Conservation (phyloP, 2,888 invertebrate species). For the Noctuana brunneofusca region DNA sequence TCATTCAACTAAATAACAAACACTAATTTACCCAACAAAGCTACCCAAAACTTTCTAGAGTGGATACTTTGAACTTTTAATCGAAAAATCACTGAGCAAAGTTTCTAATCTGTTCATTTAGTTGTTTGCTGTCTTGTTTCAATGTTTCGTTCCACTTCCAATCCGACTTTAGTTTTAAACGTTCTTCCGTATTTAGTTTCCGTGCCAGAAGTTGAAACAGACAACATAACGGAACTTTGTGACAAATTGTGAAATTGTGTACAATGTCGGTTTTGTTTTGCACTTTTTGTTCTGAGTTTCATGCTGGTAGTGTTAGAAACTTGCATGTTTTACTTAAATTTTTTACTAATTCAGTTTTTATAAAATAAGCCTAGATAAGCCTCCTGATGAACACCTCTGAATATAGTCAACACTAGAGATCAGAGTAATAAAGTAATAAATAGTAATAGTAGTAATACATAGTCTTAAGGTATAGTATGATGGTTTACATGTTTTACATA, state of each 20-base stretch:
- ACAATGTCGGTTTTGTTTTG: not conserved
- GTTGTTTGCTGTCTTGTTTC: constrained; percentile 2
- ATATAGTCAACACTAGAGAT: too few species aligned
- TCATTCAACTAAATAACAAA: not conserved
- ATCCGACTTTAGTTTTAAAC: not conserved
- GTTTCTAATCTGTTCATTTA: constrained; percentile 5
- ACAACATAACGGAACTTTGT: constrained; percentile 3
- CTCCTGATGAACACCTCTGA: too few species aligned
- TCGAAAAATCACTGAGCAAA: not conserved
- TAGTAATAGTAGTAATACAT: too few species aligned
- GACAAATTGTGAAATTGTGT: constrained; percentile 1
- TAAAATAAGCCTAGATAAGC: too few species aligned
- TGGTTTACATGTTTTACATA: too few species aligned
- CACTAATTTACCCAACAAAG: not conserved
- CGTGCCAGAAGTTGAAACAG: not conserved
- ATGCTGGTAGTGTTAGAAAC: not conserved
- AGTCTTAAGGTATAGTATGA: too few species aligned
- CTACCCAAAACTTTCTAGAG: not conserved
- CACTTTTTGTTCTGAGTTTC: not conserved
- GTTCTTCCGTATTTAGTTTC: constrained; percentile 6
- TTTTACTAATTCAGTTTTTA: too few species aligned
- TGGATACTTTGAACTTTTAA: not conserved
- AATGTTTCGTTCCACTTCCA: constrained; percentile 1
- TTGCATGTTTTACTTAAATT: not conserved
- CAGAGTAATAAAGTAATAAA: too few species aligned